Evolutionary conservation across 2,113 vertebrate species (phyloP), one percentile per base, ranked within the genome.

Genomic region (Brienomyrus brachyistius): DNA sequence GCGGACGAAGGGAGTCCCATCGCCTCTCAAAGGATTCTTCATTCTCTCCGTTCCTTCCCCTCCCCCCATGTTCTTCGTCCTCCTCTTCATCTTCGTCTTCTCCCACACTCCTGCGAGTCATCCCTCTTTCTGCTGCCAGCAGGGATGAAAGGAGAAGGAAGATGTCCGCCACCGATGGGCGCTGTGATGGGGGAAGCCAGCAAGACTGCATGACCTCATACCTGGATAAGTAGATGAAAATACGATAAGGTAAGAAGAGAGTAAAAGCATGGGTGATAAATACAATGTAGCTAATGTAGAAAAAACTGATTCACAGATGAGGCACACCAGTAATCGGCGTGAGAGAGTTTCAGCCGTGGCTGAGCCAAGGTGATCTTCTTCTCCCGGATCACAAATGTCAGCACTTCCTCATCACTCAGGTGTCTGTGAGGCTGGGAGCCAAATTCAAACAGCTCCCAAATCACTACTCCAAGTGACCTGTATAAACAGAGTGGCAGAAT

Each of bases 121-220:
- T 91, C 74, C 94, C 94, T 86, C 93, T 93, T 89, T 96, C 96
- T 10, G 95, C 96, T 0, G 96, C 97, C 90, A 98, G 92, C 86
- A 98, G 96, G 90, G 97, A 98, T 88, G 97, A 98, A 86, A 98
- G 97, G 88, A 98, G 97, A 92, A 98, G 95, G 83, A 98, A 97
- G 80, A 98, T 94, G 86, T 98, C 97, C 1, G 96, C 96, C 40
- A 97, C 95, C 0, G 97, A 96, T 10, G 97, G 97, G 2, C 97
- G 97, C 89, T 98, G 97, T 52, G 96, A 96, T 2, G 96, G 94
- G 2, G 96, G 96, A 47, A 97, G 94, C 97, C 97, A 98, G 93
- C 97, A 98, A 9, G 97, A 98, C 94, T 98, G 97, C 96, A 98
- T 96, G 91, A 98, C 97, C 92, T 98, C 97, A 84, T 98, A 98